These are phyloP conservation scores for Ptilonorhynchus violaceus DNA, from an alignment of 2,113 vertebrate genomes.

Conservation along the genomic window DNA sequence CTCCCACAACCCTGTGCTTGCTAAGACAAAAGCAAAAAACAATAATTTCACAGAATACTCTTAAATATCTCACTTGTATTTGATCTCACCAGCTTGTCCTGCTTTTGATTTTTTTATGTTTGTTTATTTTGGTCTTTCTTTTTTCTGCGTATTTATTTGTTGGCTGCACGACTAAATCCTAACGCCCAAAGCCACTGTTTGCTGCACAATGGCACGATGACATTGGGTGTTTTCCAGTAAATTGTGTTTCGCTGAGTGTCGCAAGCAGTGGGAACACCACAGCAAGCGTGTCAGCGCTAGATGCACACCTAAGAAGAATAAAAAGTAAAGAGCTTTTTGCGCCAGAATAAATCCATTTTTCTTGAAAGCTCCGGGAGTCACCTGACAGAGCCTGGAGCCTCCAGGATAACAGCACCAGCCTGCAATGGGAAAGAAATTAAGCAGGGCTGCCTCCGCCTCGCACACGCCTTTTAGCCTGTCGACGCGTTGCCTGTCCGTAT, in stretches of 20 bases:
- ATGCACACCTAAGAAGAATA: conserved; percentile 44
- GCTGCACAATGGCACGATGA: conserved; percentile 41
- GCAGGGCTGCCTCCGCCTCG: conserved; percentile 27
- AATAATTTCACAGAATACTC: background rate
- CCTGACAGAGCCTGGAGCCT: conserved; percentile 46
- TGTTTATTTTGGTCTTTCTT: background rate
- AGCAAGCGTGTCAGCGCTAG: background rate
- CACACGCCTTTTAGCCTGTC: conserved; percentile 47
- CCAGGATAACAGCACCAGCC: conserved; percentile 49
- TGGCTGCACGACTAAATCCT: background rate
- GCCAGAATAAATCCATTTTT: conserved; percentile 64
- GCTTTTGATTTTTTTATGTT: background rate
- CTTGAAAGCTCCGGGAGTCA: conserved; percentile 56
- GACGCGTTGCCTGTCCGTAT: conserved; percentile 66
- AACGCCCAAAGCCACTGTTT: conserved; percentile 15
- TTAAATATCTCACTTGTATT: background rate
- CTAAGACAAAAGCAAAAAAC: conserved; percentile 31
- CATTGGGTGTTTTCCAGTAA: conserved; percentile 48
- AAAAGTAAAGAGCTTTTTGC: conserved; percentile 66
- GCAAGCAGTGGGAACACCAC: background rate
- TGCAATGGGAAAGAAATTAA: conserved; percentile 54
- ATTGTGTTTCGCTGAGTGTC: background rate
- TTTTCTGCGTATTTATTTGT: background rate
- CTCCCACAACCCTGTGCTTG: background rate
- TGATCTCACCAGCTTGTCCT: conserved; percentile 3